Evolutionary conservation across 2,888 invertebrate genomes (phyloP), one percentile per base, ranked within the genome.

Genomic region (Chalcis sispes): DNA sequence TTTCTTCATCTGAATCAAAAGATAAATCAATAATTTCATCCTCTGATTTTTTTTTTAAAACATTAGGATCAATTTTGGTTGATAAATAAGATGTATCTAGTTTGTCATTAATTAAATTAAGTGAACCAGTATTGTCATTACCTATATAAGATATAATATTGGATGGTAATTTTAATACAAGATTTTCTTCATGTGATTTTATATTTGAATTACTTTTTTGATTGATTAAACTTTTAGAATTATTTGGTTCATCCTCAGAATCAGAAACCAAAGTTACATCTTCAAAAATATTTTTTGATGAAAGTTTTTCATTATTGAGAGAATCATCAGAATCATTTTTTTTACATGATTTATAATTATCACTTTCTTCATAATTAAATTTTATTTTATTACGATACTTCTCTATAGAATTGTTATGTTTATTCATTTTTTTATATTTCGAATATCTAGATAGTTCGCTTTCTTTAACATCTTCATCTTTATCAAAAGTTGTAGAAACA

Each of bases 391-490:
- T 59, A 2, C 86, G 83, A 80, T 87, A 87, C 29, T 83, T 81
- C n/a, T 52, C 70, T 75, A 87, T 87, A 32, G 86, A 87, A 42
- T 87, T 87, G 18, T 81, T 48, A 36, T 82, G 66, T 5, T 72
- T 52, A 59, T 85, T 81, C n/a, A 46, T 62, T 59, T 67, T 82
- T 77, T 82, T 87, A 61, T 87, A 87, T 64, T 80, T 84, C 8
- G 86, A 79, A 72, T 86, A 87, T 82, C 84, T 84, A 1, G 87
- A 87, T 32, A 84, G 73, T 8, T 82, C 79, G 7, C n/a, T 36
- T 42, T 77, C 75, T 54, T 67, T 32, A 7, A 36, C 18, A 54
- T 73, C 27, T 10, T 64, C 20, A 10, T 42, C 23, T 66, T 79
- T 36, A 54, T 79, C 56, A 20, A 48, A 66, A 50, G 7, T 36